Base-by-base conservation (phyloP, 1,140 invertebrate genomes). In the Bacillus rossius region DNA sequence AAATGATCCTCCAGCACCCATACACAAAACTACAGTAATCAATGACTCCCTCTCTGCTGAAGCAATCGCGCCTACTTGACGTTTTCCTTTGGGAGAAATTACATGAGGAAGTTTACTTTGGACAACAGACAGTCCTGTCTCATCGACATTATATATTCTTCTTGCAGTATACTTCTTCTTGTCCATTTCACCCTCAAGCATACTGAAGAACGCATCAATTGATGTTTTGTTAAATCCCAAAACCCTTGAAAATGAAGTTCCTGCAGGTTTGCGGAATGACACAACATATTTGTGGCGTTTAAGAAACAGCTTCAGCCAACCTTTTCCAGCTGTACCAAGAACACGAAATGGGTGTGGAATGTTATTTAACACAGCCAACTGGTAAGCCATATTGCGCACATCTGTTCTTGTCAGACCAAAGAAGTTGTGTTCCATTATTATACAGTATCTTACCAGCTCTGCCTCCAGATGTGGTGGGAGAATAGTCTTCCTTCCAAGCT, bases 21-120 rank as follows among this genome's bases (percentile, higher is more conserved):
- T 68, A 59, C 68, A 71, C 60, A 59, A 64, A 43, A 66, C 68
- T 43, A 68, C 60, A 45, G 73, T 73, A 1, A 69, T 57, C 13
- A 63, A 52, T 8, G 59, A 50, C 13, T 71, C 71, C 43, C 69
- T 62, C 66, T 75, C 71, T 54, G 63, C 68, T 55, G 64, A 34
- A 34, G 29, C 10, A 34, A 34, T 34, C 29, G 63, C 34, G 17
- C 62, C 66, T 43, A 66, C 53, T 55, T 73, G 72, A 25, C 61
- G 59, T 60, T 70, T 69, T 1, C 67, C 65, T 62, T 59, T 64
- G 19, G 25, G 26, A 3, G 45, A 67, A 29, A 73, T 54, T 4
- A 72, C 53, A 61, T 66, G 19, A 19, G 60, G 53, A 55, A 68
- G 64, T 45, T 45, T 45, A 8, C 16, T 17, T 16, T 45, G 42